phyloP scores from a whole-genome alignment of 1,140 invertebrate genomes.

The Eriocheir sinensis region DNA sequence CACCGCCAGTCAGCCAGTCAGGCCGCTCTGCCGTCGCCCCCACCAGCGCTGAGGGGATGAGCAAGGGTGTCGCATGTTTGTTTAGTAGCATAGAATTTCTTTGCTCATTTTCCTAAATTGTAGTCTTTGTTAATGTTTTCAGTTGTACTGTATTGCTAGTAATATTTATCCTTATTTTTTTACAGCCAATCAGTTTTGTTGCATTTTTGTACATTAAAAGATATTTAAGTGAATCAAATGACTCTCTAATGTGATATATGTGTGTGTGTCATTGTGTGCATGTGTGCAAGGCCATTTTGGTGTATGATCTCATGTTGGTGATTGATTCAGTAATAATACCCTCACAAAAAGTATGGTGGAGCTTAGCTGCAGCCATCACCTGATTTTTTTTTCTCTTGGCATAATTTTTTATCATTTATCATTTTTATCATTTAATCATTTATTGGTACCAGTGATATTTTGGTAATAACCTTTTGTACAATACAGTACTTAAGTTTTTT shows the following conservation, averaged over 20 bases:
- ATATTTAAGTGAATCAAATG: conserved; percentile 45
- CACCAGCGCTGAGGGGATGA: not conserved
- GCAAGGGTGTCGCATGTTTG: not conserved
- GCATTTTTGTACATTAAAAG: conserved; percentile 49
- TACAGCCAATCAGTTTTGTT: conserved; percentile 36
- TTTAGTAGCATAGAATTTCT: conserved; percentile 36
- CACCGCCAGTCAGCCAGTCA: not conserved
- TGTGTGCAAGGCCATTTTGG: conserved; percentile 36
- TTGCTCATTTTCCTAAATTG: conserved; percentile 57
- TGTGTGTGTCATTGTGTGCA: conserved; percentile 24
- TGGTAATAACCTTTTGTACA: conserved; percentile 29
- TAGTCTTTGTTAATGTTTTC: conserved; percentile 47
- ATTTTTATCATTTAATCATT: conserved; percentile 29
- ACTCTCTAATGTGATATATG: conserved; percentile 51
- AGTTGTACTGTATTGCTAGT: conserved; percentile 26
- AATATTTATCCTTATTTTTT: conserved; percentile 53
- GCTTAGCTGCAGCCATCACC: not conserved
- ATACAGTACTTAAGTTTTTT: conserved; percentile 59
- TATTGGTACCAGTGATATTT: conserved; percentile 44
- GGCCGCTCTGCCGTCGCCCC: not conserved
- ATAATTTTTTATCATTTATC: conserved; percentile 42
- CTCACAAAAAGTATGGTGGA: not conserved
- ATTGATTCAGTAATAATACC: conserved; percentile 20
- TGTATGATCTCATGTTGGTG: conserved; percentile 56
- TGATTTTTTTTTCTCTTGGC: not conserved